Evolutionary conservation across 53 echinoderm and acorn worm genomes (phyloP).

Genomic region (Holothuria leucospilota): DNA sequence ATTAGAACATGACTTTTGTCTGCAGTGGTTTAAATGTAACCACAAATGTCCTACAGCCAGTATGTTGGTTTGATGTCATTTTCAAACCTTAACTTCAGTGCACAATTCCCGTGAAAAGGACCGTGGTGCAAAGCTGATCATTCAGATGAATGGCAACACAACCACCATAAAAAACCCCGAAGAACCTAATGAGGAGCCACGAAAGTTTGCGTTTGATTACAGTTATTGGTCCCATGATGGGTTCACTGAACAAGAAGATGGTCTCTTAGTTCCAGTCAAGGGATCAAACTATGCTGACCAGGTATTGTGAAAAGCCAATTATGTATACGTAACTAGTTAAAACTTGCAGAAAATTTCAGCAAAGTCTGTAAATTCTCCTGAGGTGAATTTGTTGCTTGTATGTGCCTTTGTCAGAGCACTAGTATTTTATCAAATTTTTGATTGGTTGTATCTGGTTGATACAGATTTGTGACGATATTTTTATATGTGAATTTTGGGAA

Average conservation of each 20-base stretch:
- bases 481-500: too few relatives aligned
- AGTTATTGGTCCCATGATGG: constrained; percentile 99
- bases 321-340: too few relatives aligned
- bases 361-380: too few relatives aligned
- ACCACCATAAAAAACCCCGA: constrained; percentile 88
- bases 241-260: constrained; percentile 67
- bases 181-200: constrained; percentile 81
- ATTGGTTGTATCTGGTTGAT: too few relatives aligned
- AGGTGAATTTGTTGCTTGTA: too few relatives aligned
- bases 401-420: too few relatives aligned
- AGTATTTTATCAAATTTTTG: too few relatives aligned
- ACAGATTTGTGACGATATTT: too few relatives aligned
- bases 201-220: constrained; percentile 93
- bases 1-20: too few relatives aligned
- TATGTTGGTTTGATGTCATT: not conserved
- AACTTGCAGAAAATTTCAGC: too few relatives aligned
- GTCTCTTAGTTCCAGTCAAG: constrained; percentile 60
- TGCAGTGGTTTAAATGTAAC: too few relatives aligned
- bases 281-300: constrained; percentile 84
- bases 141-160: constrained; percentile 82
- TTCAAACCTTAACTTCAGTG: constrained; percentile 56
- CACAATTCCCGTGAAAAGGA: constrained; percentile 98
- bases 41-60: too few relatives aligned
- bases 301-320: constrained; percentile 52
- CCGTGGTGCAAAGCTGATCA: constrained; percentile 86